Base-by-base conservation (phyloP, 2,113 vertebrate genomes). In the Barnardius zonarius region DNA sequence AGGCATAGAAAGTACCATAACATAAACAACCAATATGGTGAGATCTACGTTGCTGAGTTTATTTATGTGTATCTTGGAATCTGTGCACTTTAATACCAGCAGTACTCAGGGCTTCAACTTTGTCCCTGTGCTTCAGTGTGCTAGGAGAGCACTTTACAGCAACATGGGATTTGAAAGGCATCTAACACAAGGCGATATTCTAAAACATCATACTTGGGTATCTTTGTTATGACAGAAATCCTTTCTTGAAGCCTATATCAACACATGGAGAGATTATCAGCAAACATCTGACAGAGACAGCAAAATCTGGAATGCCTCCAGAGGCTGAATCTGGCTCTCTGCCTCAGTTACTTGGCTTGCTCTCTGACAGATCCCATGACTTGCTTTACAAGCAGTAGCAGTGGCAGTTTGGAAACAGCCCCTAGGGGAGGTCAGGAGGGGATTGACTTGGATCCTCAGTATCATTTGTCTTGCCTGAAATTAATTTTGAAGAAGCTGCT, bases 401-500 rank as follows among this genome's bases (percentile, higher is more conserved):
- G 83, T 75, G 92, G 94, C 94, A 97, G 73, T 86, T 82, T 93
- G 90, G 69, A 96, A 96, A 79, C 67, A 93, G 55, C 90, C 95
- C 93, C 88, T 69, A 79, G 88, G 86, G 92, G 73, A 94, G 93
- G 88, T 94, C 93, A 95, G 2, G 35, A 62, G 46, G 77, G 88
- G 76, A 62, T 49, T 95, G 86, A 33, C 55, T 95, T 79, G 88
- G 76, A 77, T 95, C 81, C 83, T 94, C 35, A 25, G 3, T 37
- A 33, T 90, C 73, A 5, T 96, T 94, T 97, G 69, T 96, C 93
- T 96, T 93, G 88, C 39, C 73, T 70, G 55, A 86, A 95, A 97
- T 96, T 84, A 95, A 86, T 96, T 96, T 86, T 84, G 90, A 96
- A 95, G 90, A 86, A 93, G 86, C 76, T 20, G 17, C 15, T 96